Base-by-base conservation (phyloP, 2,797 vertebrate species). In the Choloepus didactylus region DNA sequence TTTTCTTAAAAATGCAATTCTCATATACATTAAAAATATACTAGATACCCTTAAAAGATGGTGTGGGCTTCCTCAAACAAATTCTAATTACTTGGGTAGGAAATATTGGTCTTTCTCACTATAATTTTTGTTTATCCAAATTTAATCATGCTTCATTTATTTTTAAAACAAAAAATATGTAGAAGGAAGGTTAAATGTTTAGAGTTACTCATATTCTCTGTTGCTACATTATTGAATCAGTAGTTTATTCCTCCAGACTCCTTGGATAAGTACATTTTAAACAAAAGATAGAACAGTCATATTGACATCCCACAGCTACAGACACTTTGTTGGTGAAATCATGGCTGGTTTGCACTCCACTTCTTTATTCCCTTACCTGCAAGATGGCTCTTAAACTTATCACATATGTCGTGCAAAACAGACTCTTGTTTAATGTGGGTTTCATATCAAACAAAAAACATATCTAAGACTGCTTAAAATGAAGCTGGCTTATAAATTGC, bases 401-500 rank as follows among this genome's bases (percentile, higher is more conserved):
- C 67, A 66, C 5, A 79, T 35, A 27, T 56, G 38, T 83, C 54
- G 3, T 6, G 76, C 54, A 73, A 91, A 91, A 79, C 46, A 54
- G 79, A 31, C 41, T 87, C 25, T 51, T 84, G 66, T 51, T 92
- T 90, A 60, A 72, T 69, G 8, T 77, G 44, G 23, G 31, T 64
- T 96, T 87, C 29, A 29, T 81, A 56, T 64, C 41, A 93, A 56
- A 59, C 54, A 73, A 86, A 77, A 88, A 80, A 81, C 79, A 38
- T 90, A 38, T 11, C 31, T 12, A 15, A 64, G 80, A n/a, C 15
- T 70, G 46, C 38, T 93, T 44, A 70, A 85, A 91, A 64, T 62
- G 18, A 89, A 86, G n/a, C 31, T 56, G 75, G 84, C 51, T 54
- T 93, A 82, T 85, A 96, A 91, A 95, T 92, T 92, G 41, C 64